Conservation (phyloP, 2,113 vertebrate genomes). For the Solea solea region DNA sequence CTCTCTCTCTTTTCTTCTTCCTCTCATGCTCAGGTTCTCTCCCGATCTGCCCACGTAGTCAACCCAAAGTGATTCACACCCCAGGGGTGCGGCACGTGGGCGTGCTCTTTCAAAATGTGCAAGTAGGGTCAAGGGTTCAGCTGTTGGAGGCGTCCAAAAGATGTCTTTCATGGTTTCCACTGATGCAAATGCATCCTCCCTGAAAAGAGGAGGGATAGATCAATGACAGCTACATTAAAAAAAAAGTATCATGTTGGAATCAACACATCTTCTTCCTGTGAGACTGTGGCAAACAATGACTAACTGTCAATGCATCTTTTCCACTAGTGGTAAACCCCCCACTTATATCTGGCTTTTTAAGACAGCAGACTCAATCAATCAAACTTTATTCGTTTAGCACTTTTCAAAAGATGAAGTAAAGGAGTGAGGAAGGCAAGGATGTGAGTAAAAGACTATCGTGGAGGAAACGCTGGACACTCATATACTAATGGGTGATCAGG, state of each 20-base stretch:
- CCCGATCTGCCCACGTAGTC: constrained; percentile 63
- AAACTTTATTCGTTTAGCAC: too few relatives aligned
- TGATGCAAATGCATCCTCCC: constrained; percentile 50
- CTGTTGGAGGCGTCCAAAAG: constrained; percentile 54
- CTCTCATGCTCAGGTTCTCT: constrained; percentile 24
- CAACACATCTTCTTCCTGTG: not conserved
- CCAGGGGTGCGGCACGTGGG: constrained; percentile 56
- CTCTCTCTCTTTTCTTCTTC: not conserved
- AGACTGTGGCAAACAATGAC: constrained; percentile 1
- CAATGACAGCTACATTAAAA: not conserved
- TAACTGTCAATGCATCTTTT: too few relatives aligned
- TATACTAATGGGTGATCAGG: too few relatives aligned
- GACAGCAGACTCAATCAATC: too few relatives aligned
- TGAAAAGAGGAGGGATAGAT: constrained; percentile 5
- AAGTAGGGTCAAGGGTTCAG: constrained; percentile 51
- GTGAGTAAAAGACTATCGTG: too few relatives aligned
- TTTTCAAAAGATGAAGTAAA: too few relatives aligned
- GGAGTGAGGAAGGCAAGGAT: too few relatives aligned
- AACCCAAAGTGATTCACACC: constrained; percentile 54
- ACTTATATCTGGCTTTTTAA: too few relatives aligned
- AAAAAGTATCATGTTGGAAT: not conserved
- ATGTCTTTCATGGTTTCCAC: constrained; percentile 40
- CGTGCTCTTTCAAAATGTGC: constrained; percentile 54
- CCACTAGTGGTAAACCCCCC: too few relatives aligned
- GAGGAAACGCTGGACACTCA: too few relatives aligned